Conservation (phyloP, 2,888 invertebrate genomes). For the Liopterus haemorrhoidalis region DNA sequence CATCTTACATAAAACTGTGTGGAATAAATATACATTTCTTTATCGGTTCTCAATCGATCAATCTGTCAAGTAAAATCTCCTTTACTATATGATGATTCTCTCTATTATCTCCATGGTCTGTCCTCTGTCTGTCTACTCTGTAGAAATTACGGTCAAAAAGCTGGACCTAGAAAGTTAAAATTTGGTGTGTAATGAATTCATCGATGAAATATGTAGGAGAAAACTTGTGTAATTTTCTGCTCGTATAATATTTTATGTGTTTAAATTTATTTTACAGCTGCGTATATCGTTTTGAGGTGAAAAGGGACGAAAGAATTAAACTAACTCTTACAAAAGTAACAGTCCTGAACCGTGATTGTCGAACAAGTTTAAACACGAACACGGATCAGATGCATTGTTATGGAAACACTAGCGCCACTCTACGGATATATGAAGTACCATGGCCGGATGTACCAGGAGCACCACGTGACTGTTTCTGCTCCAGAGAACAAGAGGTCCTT, state of each 20-base stretch:
- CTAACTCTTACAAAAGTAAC: constrained; percentile 65
- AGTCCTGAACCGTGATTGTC: constrained; percentile 52
- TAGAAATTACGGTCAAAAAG: too few species aligned
- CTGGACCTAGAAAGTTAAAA: too few species aligned
- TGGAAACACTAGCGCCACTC: constrained; percentile 62
- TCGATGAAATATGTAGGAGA: neutral
- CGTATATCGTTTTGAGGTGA: constrained; percentile 80
- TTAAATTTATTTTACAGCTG: constrained; percentile 54
- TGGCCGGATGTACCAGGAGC: constrained; percentile 66
- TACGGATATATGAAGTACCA: constrained; percentile 70
- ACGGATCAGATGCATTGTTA: constrained; percentile 66
- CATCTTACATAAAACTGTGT: too few species aligned
- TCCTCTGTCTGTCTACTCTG: too few species aligned
- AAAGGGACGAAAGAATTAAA: constrained; percentile 72
- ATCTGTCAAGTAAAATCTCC: too few species aligned
- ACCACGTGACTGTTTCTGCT: constrained; percentile 75
- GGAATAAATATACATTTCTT: too few species aligned
- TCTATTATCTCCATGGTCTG: too few species aligned
- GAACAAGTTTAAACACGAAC: constrained; percentile 57
- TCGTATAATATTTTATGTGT: constrained; percentile 9
- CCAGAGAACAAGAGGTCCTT: constrained; percentile 47
- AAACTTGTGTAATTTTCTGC: neutral
- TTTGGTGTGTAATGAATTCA: too few species aligned
- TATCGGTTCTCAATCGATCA: too few species aligned
- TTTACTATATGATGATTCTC: too few species aligned